Conservation (phyloP, 2,113 vertebrate genomes). For the Raja brachyura region DNA sequence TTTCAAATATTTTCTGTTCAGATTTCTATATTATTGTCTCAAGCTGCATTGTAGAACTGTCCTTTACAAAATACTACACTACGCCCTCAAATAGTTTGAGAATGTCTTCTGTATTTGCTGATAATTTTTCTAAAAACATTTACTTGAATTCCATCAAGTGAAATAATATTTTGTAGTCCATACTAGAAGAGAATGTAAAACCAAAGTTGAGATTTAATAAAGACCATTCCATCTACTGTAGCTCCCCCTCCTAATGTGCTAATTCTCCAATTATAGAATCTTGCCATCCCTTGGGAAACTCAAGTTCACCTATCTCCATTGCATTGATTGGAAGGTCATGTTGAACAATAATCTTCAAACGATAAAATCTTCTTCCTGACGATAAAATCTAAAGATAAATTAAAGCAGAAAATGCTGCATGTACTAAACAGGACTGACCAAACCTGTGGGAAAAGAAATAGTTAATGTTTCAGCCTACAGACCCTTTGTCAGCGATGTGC, state of each 20-base stretch:
- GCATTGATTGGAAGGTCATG: background rate
- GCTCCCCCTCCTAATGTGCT: background rate
- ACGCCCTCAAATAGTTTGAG: background rate
- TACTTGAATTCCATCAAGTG: background rate
- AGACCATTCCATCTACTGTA: background rate
- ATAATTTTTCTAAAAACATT: background rate
- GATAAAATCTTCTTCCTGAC: background rate
- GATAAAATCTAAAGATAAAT: too few species aligned
- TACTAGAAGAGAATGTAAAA: background rate
- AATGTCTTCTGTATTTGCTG: background rate
- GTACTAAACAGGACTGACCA: too few species aligned
- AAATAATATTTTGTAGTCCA: background rate
- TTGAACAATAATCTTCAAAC: background rate
- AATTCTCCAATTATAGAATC: background rate
- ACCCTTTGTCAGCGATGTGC: background rate
- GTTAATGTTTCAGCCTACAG: too few species aligned
- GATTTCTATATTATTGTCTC: background rate
- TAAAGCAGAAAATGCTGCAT: too few species aligned
- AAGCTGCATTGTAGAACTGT: background rate
- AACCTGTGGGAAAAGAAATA: too few species aligned
- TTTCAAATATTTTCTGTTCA: background rate
- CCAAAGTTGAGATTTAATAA: background rate
- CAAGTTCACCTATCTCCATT: background rate
- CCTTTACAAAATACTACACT: background rate
- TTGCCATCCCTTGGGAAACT: background rate